Conservation (phyloP, 2,888 invertebrate species). For the Drosophila fulvimacula region DNA sequence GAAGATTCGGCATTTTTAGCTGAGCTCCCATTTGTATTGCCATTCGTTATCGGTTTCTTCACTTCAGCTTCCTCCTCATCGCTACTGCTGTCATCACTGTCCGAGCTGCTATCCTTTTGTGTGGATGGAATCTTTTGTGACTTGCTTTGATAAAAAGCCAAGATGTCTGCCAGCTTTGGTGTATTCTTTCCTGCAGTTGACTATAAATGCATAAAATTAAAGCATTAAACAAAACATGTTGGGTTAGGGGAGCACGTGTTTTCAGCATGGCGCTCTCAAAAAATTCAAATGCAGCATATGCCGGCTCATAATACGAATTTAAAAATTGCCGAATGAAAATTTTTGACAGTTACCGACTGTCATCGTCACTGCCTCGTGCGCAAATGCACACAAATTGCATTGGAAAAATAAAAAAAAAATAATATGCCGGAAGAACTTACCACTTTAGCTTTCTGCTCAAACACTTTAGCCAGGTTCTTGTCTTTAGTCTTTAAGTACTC, state of each 20-base stretch:
- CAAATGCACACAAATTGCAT: slow-evolving; percentile 4
- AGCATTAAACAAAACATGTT: slow-evolving; percentile 26
- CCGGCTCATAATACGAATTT: too few species aligned
- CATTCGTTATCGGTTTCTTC: slow-evolving; percentile 23
- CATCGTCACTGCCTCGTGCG: not conserved
- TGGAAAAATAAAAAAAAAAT: slow-evolving; percentile 11
- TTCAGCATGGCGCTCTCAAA: slow-evolving; percentile 17
- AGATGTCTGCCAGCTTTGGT: slow-evolving; percentile 88
- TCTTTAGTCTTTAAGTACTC: slow-evolving; percentile 88
- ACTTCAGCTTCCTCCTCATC: slow-evolving; percentile 29
- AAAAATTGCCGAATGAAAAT: slow-evolving; percentile 9
- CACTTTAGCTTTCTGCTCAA: slow-evolving; percentile 90
- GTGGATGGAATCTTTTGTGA: slow-evolving; percentile 85
- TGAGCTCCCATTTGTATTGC: slow-evolving; percentile 46
- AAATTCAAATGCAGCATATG: slow-evolving; percentile 1
- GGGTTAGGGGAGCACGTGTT: slow-evolving; percentile 70
- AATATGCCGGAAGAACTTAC: slow-evolving; percentile 86
- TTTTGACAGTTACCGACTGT: slow-evolving; percentile 2
- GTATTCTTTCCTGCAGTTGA: slow-evolving; percentile 88
- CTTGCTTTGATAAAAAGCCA: slow-evolving; percentile 86
- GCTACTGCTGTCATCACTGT: slow-evolving; percentile 69
- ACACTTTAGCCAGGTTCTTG: slow-evolving; percentile 88
- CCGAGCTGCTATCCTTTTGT: slow-evolving; percentile 55
- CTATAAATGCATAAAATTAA: slow-evolving; percentile 85
- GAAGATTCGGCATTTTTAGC: slow-evolving; percentile 26